These are phyloP conservation scores for Caenorhabditis angaria DNA, from an alignment of 2,888 invertebrate species.

Conservation along the genomic window DNA sequence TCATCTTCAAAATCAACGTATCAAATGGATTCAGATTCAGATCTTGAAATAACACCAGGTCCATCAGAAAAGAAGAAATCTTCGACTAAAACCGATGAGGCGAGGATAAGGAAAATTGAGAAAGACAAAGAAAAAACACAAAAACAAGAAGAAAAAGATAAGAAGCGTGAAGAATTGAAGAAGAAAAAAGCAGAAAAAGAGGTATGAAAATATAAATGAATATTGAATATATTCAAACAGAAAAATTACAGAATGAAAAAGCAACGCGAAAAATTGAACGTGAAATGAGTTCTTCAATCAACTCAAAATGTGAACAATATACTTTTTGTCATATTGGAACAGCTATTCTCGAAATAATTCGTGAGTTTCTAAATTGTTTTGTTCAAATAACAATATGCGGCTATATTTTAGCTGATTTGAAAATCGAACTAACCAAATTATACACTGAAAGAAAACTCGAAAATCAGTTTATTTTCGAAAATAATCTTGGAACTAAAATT, in stretches of 20 bases:
- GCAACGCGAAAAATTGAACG: conserved; percentile 40
- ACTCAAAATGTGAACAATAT: conserved; percentile 43
- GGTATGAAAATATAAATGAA: conserved; percentile 7
- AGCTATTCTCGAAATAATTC: conserved; percentile 20
- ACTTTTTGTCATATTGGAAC: conserved; percentile 46
- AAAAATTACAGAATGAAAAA: conserved; percentile 41
- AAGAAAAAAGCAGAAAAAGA: conserved; percentile 20
- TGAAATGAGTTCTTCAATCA: conserved; percentile 42
- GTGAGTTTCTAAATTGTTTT: conserved; percentile 17
- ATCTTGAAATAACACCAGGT: not conserved
- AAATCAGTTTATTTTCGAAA: conserved; percentile 39
- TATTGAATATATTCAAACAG: not conserved
- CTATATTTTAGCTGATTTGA: conserved; percentile 36
- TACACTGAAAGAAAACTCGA: conserved; percentile 45
- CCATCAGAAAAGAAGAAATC: not conserved
- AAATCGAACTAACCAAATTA: conserved; percentile 19
- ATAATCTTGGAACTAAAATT: conserved; percentile 33
- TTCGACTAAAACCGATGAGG: not conserved
- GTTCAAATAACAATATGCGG: not conserved
- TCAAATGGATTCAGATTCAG: not conserved
- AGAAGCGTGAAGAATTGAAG: conserved; percentile 9
- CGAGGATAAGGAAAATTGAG: not conserved
- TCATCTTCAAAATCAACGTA: not conserved
- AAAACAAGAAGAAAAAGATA: conserved; percentile 8
- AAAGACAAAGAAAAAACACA: conserved; percentile 22